Evolutionary conservation across 2,888 invertebrate species (phyloP), one percentile per base, ranked within the genome.

Genomic region (Microplitis deprimator): DNA sequence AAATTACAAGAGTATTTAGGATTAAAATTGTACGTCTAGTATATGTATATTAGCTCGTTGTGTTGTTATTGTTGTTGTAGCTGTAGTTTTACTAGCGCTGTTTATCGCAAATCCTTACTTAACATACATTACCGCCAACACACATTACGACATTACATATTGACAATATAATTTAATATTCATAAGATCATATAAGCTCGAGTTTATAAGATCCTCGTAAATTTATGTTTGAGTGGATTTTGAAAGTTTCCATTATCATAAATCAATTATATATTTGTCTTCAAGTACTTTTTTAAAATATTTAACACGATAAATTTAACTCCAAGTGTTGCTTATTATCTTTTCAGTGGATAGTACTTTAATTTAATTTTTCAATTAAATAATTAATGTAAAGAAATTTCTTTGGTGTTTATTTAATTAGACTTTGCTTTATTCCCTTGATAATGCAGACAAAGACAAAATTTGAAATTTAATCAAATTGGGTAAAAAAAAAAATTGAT

Each of bases 1-100:
- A 50, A 13, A 13, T 74, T 40, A 60, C 61, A 50, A 50, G 50
- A 69, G 50, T 77, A 64, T 77, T 50, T 73, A 62, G 16, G 20
- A 62, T 4, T 16, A 8, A 29, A 29, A 29, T 29, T 29, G 50
- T 50, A 5, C 50, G 4, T 50, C 13, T 50, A 10, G 13, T 13
- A 50, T 13, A 50, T 50, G 13, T 13, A 50, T 50, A 59, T 39
- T 59, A 2, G 61, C 1, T 75, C 20, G 6, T 61, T 71, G 8
- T 69, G 39, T 40, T 13, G n/a, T 59, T 16, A 3, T 40, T 40
- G 17, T 17, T 17, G 40, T 41, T 39, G 59, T 67, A 29, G 20
- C 6, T 67, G 7, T 17, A 64, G 64, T 67, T 67, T 6, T 3
- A 38, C 38, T 13, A 50, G 10, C 50, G 13, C 50, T 50, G 50